Evolutionary conservation across 1,140 invertebrate genomes (phyloP), one percentile per base, ranked within the genome.

Genomic region (Neomicropteryx cornuta): DNA sequence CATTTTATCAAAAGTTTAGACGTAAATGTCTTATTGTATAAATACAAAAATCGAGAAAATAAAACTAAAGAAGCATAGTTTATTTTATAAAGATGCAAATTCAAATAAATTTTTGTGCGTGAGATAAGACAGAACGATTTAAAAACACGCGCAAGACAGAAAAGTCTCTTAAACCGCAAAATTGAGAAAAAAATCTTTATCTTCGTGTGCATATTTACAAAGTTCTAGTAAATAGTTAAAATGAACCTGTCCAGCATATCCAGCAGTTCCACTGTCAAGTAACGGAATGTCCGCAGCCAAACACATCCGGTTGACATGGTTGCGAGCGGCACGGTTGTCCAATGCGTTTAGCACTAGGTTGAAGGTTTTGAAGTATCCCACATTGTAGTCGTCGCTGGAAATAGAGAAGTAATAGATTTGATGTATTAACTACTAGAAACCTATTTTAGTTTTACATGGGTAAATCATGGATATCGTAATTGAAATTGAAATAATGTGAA

Each of bases 231-330:
- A n/a, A n/a, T n/a, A n/a, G n/a, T n/a, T n/a, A n/a, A n/a, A n/a
- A n/a, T n/a, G n/a, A n/a, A 68, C 66, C 58, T 75, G 72, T 31
- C 97, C 97, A 24, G 87, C 73, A 55, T 98, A 99, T 5, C 97
- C 97, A 34, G 94, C 83, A 13, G 94, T 95, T 10, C 95, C 97
- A 52, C 91, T 96, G 62, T 99, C 97, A 50, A 99, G 80, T 1
- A 99, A 62, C 2, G 95, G 93, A 8, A 96, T 67, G 58, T 93
- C 80, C 10, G 92, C 88, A 33, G 94, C 90, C 14, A 99, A 66
- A 67, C 97, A 99, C 87, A 99, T 93, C 22, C 97, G 75, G 70
- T 99, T 99, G 0, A 99, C 96, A 73, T 99, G 96, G 58, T 91
- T 97, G 39, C 97, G 74, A 8, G 97, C 97, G 36, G 83, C 84